Percentiles rank a stretch among this genome's conserved stretches.
These are phyloP conservation scores for Bactericera cockerelli DNA, from an alignment of 1,140 invertebrate species.

Conservation along the genomic window DNA sequence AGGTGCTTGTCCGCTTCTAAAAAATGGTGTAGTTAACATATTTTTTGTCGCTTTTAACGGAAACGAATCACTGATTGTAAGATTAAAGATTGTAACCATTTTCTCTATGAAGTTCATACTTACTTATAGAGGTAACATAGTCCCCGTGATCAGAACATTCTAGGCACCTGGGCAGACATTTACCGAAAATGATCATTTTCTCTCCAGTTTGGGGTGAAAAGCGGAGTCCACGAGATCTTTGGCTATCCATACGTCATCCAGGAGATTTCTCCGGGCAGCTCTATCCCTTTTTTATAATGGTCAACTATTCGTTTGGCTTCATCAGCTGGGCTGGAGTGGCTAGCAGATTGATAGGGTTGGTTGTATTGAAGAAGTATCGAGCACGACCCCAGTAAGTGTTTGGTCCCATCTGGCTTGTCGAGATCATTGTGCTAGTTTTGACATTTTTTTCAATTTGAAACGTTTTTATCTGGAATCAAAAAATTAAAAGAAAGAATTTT, in stretches of 20 bases:
- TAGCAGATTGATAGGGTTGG: constrained; percentile 82
- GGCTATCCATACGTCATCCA: constrained; percentile 73
- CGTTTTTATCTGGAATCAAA: no score
- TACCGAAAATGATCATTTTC: constrained; percentile 90
- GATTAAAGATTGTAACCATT: no score
- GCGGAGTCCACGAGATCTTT: constrained; percentile 95
- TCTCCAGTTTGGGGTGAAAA: constrained; percentile 98
- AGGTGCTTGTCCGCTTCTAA: no score
- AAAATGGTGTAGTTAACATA: no score
- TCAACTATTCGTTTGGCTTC: constrained; percentile 58
- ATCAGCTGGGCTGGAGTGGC: constrained; percentile 51
- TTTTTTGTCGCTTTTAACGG: no score
- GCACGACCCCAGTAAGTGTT: constrained; percentile 80
- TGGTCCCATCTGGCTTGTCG: constrained; percentile 87
- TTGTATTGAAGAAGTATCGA: constrained; percentile 88
- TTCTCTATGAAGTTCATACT: no score
- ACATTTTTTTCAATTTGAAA: no score
- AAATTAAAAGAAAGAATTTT: no score
- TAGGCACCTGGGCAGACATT: constrained; percentile 98
- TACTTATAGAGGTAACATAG: constrained; percentile 97
- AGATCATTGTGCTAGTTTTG: no score
- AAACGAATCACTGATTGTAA: no score
- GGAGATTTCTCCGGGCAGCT: constrained; percentile 46
- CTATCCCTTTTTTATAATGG: constrained; percentile 53
- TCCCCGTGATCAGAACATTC: constrained; percentile 91